These are phyloP conservation scores for Mamestra brassicae DNA, from an alignment of 2,888 invertebrate genomes.

Conservation along the genomic window DNA sequence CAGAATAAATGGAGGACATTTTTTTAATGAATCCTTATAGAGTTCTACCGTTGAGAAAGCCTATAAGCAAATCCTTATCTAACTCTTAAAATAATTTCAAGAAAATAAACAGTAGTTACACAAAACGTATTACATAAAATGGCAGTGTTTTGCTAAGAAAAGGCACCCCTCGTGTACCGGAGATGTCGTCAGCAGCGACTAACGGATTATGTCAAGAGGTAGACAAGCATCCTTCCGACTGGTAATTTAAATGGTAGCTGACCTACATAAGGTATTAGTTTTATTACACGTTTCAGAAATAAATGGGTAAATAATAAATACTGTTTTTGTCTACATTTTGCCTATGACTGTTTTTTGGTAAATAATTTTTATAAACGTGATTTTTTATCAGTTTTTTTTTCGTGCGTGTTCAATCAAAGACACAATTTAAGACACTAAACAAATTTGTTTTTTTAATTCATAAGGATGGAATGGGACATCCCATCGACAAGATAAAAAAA, in stretches of 20 bases:
- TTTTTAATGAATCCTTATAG: no score
- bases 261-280: conserved; percentile 19
- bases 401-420: no score
- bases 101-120: conserved; percentile 28
- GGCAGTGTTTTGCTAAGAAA: conserved; percentile 26
- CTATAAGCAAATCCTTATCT: background rate
- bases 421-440: no score
- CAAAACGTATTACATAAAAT: conserved; percentile 33
- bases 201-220: conserved; percentile 46
- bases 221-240: conserved; percentile 34
- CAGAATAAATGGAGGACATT: no score
- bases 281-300: background rate
- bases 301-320: background rate
- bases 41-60: background rate
- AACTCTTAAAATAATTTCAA: background rate
- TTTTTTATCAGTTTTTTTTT: background rate
- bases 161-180: conserved; percentile 15
- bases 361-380: background rate
- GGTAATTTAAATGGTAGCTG: conserved; percentile 32
- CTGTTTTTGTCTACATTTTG: no score
- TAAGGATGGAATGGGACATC: no score
- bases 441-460: no score
- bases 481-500: no score
- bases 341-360: background rate
- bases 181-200: conserved; percentile 45